These are phyloP conservation scores for Erithacus rubecula DNA, from an alignment of 2,797 vertebrate species.

Conservation along the genomic window DNA sequence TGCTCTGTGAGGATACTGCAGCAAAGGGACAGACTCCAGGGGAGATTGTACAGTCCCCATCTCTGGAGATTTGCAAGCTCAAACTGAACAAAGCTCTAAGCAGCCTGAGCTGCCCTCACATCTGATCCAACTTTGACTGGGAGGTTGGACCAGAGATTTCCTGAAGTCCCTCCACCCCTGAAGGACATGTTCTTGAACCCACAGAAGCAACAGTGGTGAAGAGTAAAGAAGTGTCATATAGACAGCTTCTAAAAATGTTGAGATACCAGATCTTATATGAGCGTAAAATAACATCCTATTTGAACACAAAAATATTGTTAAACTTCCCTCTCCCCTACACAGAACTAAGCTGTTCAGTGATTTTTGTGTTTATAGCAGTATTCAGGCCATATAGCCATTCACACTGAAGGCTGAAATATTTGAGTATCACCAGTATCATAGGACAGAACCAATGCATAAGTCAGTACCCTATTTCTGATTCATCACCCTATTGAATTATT, in stretches of 20 bases:
- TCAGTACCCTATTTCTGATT: not conserved
- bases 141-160: not conserved
- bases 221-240: not conserved
- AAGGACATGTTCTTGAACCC: not conserved
- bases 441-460: not conserved
- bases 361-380: not conserved
- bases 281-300: not conserved
- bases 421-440: not conserved
- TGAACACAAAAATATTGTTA: not conserved
- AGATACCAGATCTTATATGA: not conserved
- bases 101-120: not conserved
- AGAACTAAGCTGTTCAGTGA: not conserved
- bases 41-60: not conserved
- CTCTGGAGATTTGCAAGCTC: not conserved
- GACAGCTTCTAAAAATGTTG: not conserved
- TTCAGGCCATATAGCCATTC: not conserved
- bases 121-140: not conserved
- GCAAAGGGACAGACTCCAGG: not conserved
- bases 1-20: not conserved
- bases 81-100: not conserved
- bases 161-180: not conserved
- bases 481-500: not conserved
- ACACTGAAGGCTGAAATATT: not conserved
- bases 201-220: not conserved
- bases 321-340: rapidly evolving